Evolutionary conservation across 2,113 vertebrate species (phyloP).

Genomic region (zebrafish (Danio rerio)): GRCz12tu NC_133195.1:35673501-35674000

Average conservation of each 20-base stretch:
- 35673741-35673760: neutral
- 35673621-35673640: constrained; percentile 17
- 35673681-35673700: constrained; percentile 20
- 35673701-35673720: constrained; percentile 23
- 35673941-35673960: constrained; percentile 21
- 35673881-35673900: neutral
- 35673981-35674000: constrained; percentile 20
- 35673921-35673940: constrained; percentile 11
- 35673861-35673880: constrained; percentile 7
- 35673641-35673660: constrained; percentile 3
- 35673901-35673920: constrained; percentile 1
- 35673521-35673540: too few species aligned
- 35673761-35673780: neutral
- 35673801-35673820: neutral
- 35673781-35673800: neutral
- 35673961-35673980: constrained; percentile 28
- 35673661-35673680: constrained; percentile 21
- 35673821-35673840: neutral
- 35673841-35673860: neutral
- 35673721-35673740: constrained; percentile 26
- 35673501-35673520: too few species aligned
- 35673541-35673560: too few species aligned
- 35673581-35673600: neutral
- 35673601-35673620: constrained; percentile 22
- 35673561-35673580: neutral